phyloP scores from a whole-genome alignment of 2,888 invertebrate genomes.

The Tetranychus piercei region DNA sequence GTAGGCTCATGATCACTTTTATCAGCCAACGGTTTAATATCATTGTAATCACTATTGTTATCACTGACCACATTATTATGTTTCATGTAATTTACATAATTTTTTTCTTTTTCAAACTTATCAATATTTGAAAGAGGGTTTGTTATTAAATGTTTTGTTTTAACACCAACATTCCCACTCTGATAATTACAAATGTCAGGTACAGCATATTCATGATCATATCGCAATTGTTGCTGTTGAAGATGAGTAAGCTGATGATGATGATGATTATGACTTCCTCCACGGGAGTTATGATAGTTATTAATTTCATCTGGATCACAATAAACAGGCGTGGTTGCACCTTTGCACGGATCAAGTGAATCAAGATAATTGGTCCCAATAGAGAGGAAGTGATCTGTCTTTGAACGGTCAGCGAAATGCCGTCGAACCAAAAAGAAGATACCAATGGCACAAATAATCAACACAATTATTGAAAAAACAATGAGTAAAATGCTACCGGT shows the following conservation, averaged over 20 bases:
- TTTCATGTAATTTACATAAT: background rate
- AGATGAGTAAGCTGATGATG: background rate
- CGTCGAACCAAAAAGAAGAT: background rate
- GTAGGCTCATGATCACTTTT: background rate
- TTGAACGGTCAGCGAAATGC: background rate
- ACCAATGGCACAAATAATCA: background rate
- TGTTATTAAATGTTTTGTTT: slow-evolving; percentile 9
- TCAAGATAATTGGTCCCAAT: slow-evolving; percentile 6
- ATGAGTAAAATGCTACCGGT: background rate
- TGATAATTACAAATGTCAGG: slow-evolving; percentile 19
- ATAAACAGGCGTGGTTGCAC: slow-evolving; percentile 18
- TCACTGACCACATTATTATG: background rate
- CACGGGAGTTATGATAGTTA: background rate
- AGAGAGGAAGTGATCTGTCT: slow-evolving; percentile 3
- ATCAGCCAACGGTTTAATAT: background rate
- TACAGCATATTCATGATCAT: slow-evolving; percentile 22
- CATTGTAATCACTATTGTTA: background rate
- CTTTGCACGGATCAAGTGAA: background rate
- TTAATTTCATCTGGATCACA: slow-evolving; percentile 20
- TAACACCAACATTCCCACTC: background rate
- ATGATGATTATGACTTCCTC: background rate
- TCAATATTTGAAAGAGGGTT: slow-evolving; percentile 8
- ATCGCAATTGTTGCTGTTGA: background rate
- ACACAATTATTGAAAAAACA: background rate
- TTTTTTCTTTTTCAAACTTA: background rate